Evolutionary conservation across 2,113 vertebrate genomes (phyloP).

Genomic region (Semnornis frantzii): DNA sequence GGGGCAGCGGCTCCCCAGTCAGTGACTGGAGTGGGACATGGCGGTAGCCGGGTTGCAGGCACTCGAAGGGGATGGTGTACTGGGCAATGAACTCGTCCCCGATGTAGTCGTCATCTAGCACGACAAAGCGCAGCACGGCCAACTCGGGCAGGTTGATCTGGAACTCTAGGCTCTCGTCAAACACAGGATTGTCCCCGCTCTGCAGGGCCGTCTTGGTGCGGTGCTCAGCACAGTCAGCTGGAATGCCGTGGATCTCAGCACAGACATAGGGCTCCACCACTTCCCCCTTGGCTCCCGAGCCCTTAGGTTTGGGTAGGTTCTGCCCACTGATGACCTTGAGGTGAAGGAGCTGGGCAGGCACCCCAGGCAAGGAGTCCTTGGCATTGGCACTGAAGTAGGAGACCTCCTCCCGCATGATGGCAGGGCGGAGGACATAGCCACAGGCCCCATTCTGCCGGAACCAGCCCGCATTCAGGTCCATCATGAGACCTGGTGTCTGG

Average conservation of each 20-base stretch:
- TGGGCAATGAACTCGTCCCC: constrained; percentile 94
- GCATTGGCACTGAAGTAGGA: constrained; percentile 94
- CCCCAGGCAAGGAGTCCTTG: constrained; percentile 87
- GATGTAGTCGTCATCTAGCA: constrained; percentile 91
- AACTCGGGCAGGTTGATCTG: constrained; percentile 92
- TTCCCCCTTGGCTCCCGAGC: constrained; percentile 90
- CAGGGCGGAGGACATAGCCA: constrained; percentile 88
- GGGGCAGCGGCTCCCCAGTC: constrained; percentile 86
- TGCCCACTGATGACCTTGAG: constrained; percentile 93
- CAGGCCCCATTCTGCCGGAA: constrained; percentile 92
- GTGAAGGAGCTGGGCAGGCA: constrained; percentile 90
- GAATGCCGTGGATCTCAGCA: constrained; percentile 90
- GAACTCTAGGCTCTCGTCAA: constrained; percentile 93
- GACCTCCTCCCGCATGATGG: constrained; percentile 93
- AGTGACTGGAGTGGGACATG: constrained; percentile 89
- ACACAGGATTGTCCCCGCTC: constrained; percentile 90
- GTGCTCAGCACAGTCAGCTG: constrained; percentile 89
- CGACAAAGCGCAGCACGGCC: constrained; percentile 87
- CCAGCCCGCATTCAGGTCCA: constrained; percentile 92
- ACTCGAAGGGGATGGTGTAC: constrained; percentile 93
- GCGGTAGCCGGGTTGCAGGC: constrained; percentile 90
- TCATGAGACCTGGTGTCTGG: constrained; percentile 91
- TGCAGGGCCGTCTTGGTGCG: constrained; percentile 91
- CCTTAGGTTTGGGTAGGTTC: constrained; percentile 91
- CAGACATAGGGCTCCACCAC: constrained; percentile 93